These are phyloP conservation scores for Caenorhabditis brenneri DNA, from an alignment of 1,140 invertebrate species.

Conservation along the genomic window DNA sequence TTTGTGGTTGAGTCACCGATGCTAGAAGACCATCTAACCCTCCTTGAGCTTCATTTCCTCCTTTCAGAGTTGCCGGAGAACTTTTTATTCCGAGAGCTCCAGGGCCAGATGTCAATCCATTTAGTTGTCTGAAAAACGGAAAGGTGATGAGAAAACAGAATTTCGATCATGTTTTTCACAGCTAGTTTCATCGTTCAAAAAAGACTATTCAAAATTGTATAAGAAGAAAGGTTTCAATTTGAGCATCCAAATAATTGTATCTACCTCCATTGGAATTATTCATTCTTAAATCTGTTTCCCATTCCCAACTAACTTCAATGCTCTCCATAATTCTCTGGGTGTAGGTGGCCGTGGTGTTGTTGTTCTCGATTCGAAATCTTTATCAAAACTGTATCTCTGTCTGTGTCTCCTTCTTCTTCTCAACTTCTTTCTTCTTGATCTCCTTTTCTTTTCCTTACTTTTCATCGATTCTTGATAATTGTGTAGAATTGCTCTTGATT, in stretches of 20 bases:
- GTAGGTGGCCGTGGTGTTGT: neutral
- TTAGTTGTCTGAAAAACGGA: conserved; percentile 10
- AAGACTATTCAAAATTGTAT: too few relatives aligned
- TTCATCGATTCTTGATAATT: neutral
- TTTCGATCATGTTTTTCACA: too few relatives aligned
- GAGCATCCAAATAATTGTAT: too few relatives aligned
- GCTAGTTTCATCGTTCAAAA: too few relatives aligned
- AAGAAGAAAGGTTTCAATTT: too few relatives aligned
- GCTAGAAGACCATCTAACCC: conserved; percentile 1
- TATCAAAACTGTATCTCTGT: conserved; percentile 13
- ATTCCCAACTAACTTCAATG: neutral
- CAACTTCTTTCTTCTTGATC: conserved; percentile 4
- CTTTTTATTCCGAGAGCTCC: conserved; percentile 24
- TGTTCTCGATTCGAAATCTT: neutral
- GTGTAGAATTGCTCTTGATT: conserved; percentile 18
- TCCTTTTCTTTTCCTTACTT: conserved; percentile 7
- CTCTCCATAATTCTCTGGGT: conserved; percentile 4
- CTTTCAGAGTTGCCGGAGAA: conserved; percentile 22
- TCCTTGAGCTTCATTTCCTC: neutral
- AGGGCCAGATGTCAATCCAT: neutral
- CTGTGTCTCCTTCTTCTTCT: conserved; percentile 5
- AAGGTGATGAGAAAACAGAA: too few relatives aligned
- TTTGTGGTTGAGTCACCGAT: conserved; percentile 14
- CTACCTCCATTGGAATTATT: too few relatives aligned
- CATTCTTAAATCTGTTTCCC: neutral